phyloP scores from a whole-genome alignment of 2,888 invertebrate genomes.

The Odontocerum albicorne region DNA sequence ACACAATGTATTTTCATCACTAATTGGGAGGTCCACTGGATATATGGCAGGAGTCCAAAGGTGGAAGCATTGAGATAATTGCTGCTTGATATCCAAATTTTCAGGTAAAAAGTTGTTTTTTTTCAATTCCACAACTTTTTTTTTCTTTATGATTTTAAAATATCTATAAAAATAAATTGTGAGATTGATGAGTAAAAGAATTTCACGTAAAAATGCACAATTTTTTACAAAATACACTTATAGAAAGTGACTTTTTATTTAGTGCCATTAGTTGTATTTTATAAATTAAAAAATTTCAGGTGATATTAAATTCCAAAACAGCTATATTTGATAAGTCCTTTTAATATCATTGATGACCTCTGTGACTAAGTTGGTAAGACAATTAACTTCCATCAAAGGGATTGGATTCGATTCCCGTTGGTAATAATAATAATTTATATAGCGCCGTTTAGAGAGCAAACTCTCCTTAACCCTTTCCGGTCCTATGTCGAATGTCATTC shows the following conservation, averaged over 20 bases:
- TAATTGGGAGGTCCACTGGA: neutral
- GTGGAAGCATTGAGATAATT: slow-evolving; percentile 7
- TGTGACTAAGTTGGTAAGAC: no score
- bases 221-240: no score
- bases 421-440: no score
- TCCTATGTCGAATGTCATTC: slow-evolving; percentile 21
- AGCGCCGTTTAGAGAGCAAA: no score
- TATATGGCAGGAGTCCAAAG: neutral
- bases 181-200: no score
- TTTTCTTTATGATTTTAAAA: slow-evolving; percentile 5
- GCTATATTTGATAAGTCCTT: neutral
- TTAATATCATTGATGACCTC: neutral
- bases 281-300: no score
- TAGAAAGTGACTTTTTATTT: no score
- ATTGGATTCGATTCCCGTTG: no score
- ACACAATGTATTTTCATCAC: slow-evolving; percentile 8
- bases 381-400: no score
- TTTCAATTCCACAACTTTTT: slow-evolving; percentile 9
- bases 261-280: no score
- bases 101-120: neutral
- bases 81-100: slow-evolving; percentile 1
- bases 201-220: no score
- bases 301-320: no score
- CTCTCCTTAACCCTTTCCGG: slow-evolving; percentile 24
- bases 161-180: slow-evolving; percentile 18